Percentiles rank a stretch among this genome's conserved stretches.
Evolutionary conservation across 2,113 vertebrate species (phyloP).

Genomic region (Tachuris rubrigastra): DNA sequence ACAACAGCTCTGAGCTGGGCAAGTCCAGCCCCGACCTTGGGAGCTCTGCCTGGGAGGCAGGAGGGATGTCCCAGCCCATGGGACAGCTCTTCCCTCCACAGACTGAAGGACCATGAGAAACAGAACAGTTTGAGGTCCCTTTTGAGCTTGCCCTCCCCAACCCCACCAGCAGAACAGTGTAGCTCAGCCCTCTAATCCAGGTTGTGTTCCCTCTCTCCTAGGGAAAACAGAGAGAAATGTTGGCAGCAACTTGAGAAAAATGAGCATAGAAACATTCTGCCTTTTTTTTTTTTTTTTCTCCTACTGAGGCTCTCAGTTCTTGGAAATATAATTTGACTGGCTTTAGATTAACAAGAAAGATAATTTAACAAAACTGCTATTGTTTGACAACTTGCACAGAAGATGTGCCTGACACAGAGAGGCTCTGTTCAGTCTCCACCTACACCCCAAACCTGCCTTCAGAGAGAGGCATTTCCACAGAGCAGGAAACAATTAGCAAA

Average conservation of each 20-base stretch:
- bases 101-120: not conserved
- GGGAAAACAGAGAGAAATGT: not conserved
- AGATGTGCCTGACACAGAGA: not conserved
- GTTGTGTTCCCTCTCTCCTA: not conserved
- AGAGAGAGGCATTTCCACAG: not conserved
- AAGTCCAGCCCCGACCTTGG: conserved; percentile 15
- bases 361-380: not conserved
- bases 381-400: not conserved
- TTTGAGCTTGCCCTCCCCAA: not conserved
- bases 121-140: not conserved
- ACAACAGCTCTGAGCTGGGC: conserved; percentile 5
- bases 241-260: not conserved
- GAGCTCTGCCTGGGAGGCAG: not conserved
- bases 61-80: not conserved
- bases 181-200: not conserved
- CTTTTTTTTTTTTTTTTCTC: not conserved
- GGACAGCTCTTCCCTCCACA: not conserved
- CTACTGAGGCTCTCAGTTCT: not conserved
- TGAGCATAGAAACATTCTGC: not conserved
- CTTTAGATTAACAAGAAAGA: not conserved
- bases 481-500: conserved; percentile 12
- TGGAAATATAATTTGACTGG: not conserved
- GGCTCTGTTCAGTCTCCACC: not conserved
- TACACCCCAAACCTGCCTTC: not conserved
- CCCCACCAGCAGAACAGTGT: accelerated